These are phyloP conservation scores for Branchipolynoe longqiensis DNA, from an alignment of 2,888 invertebrate species.

Conservation along the genomic window DNA sequence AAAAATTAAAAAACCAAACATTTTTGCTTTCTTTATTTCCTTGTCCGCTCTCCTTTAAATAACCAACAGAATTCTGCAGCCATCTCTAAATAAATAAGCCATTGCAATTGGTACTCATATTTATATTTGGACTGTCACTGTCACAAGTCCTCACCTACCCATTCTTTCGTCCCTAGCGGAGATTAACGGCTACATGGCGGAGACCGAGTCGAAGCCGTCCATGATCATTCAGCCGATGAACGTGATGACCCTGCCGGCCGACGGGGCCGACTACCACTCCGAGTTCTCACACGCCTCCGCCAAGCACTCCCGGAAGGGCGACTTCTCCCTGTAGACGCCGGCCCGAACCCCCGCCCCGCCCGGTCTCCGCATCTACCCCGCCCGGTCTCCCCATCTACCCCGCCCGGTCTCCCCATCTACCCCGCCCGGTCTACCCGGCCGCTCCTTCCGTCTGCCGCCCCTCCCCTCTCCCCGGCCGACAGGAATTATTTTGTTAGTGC, in stretches of 20 bases:
- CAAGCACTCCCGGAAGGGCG: conserved; percentile 63
- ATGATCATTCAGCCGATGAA: conserved; percentile 66
- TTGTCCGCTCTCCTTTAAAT: too few species aligned
- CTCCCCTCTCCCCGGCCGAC: too few species aligned
- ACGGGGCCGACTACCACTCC: conserved; percentile 59
- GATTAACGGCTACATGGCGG: conserved; percentile 74
- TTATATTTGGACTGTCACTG: too few species aligned
- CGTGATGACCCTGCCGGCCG: conserved; percentile 61
- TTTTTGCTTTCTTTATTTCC: too few species aligned
- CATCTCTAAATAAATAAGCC: too few species aligned
- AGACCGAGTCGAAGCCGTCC: conserved; percentile 71
- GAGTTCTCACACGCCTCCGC: conserved; percentile 65
- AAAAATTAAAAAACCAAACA: background rate
- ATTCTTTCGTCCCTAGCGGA: too few species aligned
- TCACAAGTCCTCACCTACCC: too few species aligned
- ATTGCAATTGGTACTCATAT: too few species aligned
- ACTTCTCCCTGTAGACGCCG: conserved; percentile 63
- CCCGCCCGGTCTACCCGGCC: too few species aligned
- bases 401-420: too few species aligned
- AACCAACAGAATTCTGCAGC: too few species aligned
- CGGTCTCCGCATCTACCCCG: background rate
- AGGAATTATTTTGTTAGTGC: too few species aligned
- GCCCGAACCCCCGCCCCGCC: background rate
- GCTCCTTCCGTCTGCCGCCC: background rate
- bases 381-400: background rate